Evolutionary conservation across 2,797 vertebrate species (phyloP).

Genomic region (Hoplostethus mediterraneus): DNA sequence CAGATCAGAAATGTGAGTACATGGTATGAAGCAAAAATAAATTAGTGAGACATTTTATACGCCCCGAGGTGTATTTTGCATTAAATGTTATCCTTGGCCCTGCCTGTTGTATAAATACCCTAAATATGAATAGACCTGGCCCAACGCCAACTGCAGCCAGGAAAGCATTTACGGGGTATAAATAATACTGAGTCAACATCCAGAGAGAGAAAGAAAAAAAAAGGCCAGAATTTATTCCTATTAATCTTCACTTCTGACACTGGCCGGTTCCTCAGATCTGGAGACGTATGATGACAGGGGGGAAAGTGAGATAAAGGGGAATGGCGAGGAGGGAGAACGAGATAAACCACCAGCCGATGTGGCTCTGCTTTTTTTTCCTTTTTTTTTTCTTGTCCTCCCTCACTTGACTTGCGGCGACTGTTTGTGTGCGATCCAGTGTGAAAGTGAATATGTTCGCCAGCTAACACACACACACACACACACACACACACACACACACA

Average conservation of each 20-base stretch:
- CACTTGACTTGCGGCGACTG: constrained; percentile 15
- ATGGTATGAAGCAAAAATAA: constrained; percentile 68
- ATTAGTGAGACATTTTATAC: constrained; percentile 86
- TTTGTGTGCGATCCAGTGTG: constrained; percentile 20
- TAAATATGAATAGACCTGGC: constrained; percentile 91
- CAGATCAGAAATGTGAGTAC: constrained; percentile 60
- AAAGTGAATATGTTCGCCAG: constrained; percentile 39
- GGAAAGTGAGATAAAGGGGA: constrained; percentile 27
- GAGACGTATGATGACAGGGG: constrained; percentile 41
- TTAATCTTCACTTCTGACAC: constrained; percentile 83
- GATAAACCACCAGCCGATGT: constrained; percentile 30
- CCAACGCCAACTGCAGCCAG: constrained; percentile 86
- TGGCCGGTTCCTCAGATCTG: constrained; percentile 55
- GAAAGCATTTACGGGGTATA: constrained; percentile 91
- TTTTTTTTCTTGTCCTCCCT: not conserved
- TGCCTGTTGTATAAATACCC: constrained; percentile 88
- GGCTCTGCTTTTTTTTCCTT: constrained; percentile 28
- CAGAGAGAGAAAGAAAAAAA: constrained; percentile 68
- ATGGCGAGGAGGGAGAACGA: constrained; percentile 8
- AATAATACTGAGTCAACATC: constrained; percentile 91
- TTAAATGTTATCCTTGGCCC: constrained; percentile 93
- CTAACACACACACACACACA: constrained; percentile 32
- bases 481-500: constrained; percentile 27
- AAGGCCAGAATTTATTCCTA: constrained; percentile 82
- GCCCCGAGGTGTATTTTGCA: constrained; percentile 87